Evolutionary conservation across 2,888 invertebrate species (phyloP).

Genomic region (Adelognathus sp.): DNA sequence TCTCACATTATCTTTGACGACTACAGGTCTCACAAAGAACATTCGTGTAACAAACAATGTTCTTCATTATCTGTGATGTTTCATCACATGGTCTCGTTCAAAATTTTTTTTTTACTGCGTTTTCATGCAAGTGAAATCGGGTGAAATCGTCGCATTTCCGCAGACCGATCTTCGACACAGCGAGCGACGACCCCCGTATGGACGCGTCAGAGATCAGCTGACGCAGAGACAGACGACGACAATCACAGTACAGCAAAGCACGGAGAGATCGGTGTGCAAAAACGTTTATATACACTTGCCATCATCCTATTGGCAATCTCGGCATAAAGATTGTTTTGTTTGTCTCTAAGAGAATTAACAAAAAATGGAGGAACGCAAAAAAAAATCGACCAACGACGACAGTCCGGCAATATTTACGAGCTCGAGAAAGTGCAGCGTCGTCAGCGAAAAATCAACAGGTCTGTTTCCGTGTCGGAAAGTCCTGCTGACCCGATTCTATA

Average conservation of each 20-base stretch:
- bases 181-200: not conserved
- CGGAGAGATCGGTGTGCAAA: no score
- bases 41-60: no score
- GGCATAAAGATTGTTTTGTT: not conserved
- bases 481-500: not conserved
- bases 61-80: no score
- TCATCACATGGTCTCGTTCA: no score
- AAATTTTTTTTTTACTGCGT: no score
- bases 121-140: not conserved
- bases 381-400: conserved; percentile 26
- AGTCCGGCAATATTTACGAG: conserved; percentile 48
- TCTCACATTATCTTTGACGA: no score
- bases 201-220: conserved; percentile 29
- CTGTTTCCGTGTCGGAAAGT: not conserved
- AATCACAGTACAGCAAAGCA: no score
- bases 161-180: conserved; percentile 1
- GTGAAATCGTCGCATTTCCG: not conserved
- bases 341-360: not conserved
- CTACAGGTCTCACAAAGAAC: no score
- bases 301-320: not conserved
- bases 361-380: conserved; percentile 45
- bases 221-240: not conserved
- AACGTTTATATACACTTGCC: not conserved
- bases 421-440: conserved; percentile 35
- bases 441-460: conserved; percentile 54